Conservation (phyloP, 1,140 invertebrate genomes). For the Leptopilina boulardi region DNA sequence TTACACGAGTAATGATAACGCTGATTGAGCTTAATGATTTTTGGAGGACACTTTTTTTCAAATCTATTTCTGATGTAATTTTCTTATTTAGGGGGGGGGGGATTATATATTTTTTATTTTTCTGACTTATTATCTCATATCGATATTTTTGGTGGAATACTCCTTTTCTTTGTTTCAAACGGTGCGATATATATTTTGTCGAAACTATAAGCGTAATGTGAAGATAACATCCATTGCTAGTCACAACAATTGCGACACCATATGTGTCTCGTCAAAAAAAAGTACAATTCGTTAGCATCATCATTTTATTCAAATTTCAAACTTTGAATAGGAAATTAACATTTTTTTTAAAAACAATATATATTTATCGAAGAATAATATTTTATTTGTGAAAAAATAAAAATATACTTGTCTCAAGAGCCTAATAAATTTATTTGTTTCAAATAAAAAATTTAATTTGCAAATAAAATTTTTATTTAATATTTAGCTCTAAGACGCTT, state of each 20-base stretch:
- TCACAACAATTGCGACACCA: conserved; percentile 15
- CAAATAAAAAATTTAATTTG: too few species aligned
- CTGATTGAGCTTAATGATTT: conserved; percentile 45
- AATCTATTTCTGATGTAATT: not conserved
- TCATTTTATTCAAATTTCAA: not conserved
- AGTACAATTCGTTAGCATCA: not conserved
- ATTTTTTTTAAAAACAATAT: too few species aligned
- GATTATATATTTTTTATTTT: too few species aligned
- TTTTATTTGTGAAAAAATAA: too few species aligned
- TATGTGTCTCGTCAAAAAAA: not conserved
- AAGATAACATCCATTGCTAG: not conserved
- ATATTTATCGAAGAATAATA: too few species aligned
- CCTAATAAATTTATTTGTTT: too few species aligned
- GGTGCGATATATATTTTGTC: conserved; percentile 4
- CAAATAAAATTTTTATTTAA: too few species aligned
- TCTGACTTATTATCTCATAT: too few species aligned
- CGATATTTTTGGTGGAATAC: not conserved
- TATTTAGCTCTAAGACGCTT: too few species aligned
- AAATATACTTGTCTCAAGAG: too few species aligned
- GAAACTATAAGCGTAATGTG: not conserved
- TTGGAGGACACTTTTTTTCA: conserved; percentile 26
- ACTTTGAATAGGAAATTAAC: too few species aligned
- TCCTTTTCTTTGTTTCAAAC: not conserved
- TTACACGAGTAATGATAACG: conserved; percentile 42
- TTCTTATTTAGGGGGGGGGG: not conserved